Conservation (phyloP, 2,797 vertebrate genomes). For the Bradypus variegatus region DNA sequence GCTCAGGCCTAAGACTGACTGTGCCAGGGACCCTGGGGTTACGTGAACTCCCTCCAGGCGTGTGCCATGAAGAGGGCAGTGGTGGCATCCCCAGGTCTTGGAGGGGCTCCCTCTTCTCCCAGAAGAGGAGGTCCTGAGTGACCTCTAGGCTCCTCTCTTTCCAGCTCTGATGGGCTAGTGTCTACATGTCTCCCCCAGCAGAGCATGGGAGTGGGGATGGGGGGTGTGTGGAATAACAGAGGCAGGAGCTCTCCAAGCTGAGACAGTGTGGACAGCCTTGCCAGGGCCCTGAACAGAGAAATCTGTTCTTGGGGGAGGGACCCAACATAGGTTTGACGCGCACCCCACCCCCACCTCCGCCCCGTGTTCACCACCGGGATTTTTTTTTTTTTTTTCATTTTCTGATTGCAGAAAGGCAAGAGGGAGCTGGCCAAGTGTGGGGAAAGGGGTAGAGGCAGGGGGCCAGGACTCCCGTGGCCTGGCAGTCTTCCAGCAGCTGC, state of each 20-base stretch:
- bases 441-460: not conserved
- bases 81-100: not conserved
- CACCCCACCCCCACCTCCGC: not conserved
- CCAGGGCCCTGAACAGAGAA: not conserved
- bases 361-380: not conserved
- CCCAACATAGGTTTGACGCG: not conserved
- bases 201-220: not conserved
- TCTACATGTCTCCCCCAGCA: fast-evolving
- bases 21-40: not conserved
- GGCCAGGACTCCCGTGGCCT: not conserved
- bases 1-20: not conserved
- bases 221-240: not conserved
- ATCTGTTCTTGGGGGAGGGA: not conserved
- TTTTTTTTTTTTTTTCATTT: not conserved
- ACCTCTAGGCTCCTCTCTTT: not conserved
- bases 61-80: not conserved
- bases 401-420: not conserved
- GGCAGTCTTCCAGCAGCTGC: not conserved
- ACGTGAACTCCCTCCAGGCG: not conserved
- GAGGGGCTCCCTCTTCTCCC: not conserved
- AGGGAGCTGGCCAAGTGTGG: not conserved
- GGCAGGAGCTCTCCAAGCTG: not conserved
- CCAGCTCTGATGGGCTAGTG: not conserved
- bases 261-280: not conserved
- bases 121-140: not conserved